Conservation (phyloP, 2,113 vertebrate species). For the Gymnobelideus leadbeateri region DNA sequence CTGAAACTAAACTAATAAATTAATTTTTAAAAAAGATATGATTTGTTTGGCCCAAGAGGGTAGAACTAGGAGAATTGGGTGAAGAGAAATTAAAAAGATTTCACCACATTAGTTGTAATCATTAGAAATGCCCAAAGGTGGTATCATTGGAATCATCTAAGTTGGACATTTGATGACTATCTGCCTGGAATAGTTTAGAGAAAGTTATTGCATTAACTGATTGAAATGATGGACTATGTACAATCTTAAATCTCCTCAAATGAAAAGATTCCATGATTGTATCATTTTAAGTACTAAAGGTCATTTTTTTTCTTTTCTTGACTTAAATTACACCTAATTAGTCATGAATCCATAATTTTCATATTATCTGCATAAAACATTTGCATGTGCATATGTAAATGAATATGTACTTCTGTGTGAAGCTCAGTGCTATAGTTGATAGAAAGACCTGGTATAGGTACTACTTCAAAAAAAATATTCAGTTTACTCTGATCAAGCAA, state of each 20-base stretch:
- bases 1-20: too few species aligned
- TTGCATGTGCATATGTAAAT: background rate
- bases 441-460: background rate
- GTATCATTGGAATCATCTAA: background rate
- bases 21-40: too few species aligned
- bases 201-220: background rate
- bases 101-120: background rate
- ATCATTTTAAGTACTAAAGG: background rate
- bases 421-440: background rate
- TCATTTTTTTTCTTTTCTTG: background rate
- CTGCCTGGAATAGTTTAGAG: background rate
- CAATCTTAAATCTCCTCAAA: background rate
- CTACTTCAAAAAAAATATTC: background rate
- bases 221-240: background rate
- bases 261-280: background rate
- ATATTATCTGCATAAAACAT: background rate
- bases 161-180: background rate
- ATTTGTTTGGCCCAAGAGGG: background rate
- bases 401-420: background rate
- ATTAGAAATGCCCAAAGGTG: background rate
- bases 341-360: background rate
- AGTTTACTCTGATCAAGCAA: background rate
- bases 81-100: background rate
- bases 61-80: background rate
- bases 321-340: background rate